Percentiles rank a stretch among this genome's conserved stretches.
phyloP scores from a whole-genome alignment of 2,113 vertebrate genomes.

The Chlamydotis undulata region DNA sequence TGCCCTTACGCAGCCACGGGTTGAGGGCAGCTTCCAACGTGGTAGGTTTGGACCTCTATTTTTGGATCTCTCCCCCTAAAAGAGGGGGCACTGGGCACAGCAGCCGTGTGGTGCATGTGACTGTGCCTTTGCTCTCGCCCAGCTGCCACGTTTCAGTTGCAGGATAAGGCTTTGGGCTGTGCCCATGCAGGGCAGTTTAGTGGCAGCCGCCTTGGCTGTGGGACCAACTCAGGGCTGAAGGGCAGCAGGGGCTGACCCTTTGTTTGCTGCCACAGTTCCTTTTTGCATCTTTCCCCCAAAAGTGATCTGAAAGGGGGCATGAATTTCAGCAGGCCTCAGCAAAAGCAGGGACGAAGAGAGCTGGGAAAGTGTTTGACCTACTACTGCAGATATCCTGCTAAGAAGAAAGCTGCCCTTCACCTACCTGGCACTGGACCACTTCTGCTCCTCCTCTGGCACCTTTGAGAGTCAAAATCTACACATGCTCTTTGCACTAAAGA shows the following conservation, averaged over 20 bases:
- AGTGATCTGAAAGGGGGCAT: background rate
- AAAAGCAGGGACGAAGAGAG: background rate
- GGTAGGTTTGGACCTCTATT: background rate
- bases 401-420: background rate
- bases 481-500: background rate
- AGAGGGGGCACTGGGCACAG: no score
- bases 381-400: background rate
- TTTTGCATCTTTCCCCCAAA: background rate
- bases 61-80: background rate
- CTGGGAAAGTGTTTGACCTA: background rate
- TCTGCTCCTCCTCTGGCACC: background rate
- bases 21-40: background rate
- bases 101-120: background rate
- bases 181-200: rapidly evolving
- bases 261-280: background rate
- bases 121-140: background rate
- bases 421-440: rapidly evolving
- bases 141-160: background rate
- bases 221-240: background rate
- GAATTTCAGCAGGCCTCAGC: background rate
- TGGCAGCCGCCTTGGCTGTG: background rate
- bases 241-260: background rate
- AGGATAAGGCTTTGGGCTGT: background rate
- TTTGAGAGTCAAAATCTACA: background rate
- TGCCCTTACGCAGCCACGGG: background rate